phyloP scores from a whole-genome alignment of 2,888 invertebrate species.

The Silvanus unidentatus region DNA sequence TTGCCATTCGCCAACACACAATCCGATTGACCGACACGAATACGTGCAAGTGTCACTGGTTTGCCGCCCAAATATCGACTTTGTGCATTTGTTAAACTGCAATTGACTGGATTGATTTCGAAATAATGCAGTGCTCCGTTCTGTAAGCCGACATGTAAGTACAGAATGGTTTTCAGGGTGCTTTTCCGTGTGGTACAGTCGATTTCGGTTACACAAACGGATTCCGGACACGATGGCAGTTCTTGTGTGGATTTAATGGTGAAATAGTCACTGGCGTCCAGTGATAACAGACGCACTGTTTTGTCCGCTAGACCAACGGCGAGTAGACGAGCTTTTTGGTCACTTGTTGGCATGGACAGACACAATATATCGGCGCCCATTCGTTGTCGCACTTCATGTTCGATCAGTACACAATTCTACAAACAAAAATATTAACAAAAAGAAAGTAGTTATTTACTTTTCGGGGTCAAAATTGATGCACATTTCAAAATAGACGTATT shows the following conservation, averaged over 20 bases:
- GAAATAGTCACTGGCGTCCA: conserved; percentile 94
- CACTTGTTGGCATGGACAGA: conserved; percentile 95
- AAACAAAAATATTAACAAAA: conserved; percentile 32
- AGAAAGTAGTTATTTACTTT: too few relatives aligned
- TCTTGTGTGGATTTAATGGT: conserved; percentile 95
- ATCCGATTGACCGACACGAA: conserved; percentile 91
- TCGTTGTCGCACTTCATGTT: conserved; percentile 95
- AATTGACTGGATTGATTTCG: conserved; percentile 91
- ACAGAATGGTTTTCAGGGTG: too few relatives aligned
- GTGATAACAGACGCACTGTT: conserved; percentile 93
- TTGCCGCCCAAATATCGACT: conserved; percentile 94
- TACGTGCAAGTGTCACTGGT: conserved; percentile 84
- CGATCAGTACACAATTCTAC: conserved; percentile 95
- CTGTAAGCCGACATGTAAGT: conserved; percentile 94
- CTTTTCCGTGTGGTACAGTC: conserved; percentile 65
- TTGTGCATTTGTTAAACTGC: conserved; percentile 93
- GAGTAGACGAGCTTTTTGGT: conserved; percentile 90
- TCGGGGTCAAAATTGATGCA: too few relatives aligned
- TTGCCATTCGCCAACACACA: conserved; percentile 97
- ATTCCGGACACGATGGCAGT: conserved; percentile 92
- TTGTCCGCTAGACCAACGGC: conserved; percentile 94
- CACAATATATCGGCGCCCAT: conserved; percentile 96
- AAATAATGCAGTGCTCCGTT: conserved; percentile 92
- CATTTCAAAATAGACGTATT: too few relatives aligned
- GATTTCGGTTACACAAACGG: conserved; percentile 94